Base-by-base conservation (phyloP, 2,113 vertebrate genomes). In the Heterotis niloticus region DNA sequence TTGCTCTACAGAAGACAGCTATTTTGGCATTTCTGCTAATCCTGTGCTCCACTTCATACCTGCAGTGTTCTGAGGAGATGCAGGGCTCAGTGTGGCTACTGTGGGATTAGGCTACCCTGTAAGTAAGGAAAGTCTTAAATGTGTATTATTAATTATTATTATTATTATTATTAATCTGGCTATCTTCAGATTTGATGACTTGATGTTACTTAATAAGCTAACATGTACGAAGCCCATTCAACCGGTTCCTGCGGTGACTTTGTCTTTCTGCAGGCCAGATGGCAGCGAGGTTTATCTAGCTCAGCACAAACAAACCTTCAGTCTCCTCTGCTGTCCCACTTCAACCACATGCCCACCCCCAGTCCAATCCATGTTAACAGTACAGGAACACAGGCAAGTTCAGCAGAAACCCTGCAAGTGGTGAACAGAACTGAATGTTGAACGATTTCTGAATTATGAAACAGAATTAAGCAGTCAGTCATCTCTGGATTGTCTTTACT, bases 201-300 rank as follows among this genome's bases (percentile, higher is more conserved):
- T 44, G 34, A 44, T 44, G 34, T 44, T 44, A 44, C 3, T 44
- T 44, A 44, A 44, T 44, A 44, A 44, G 7, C 7, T 7, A 44
- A 23, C 56, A 56, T 73, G 71, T 76, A 59, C 79, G 54, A 76
- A 57, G 44, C 18, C 26, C 28, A 51, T 74, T 24, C 26, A 1
- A 74, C 66, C 70, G 81, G 60, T 67, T 75, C 70, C 80, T 76
- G 67, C 65, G 79, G 76, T 82, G 89, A 82, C 76, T 68, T 68
- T 62, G 78, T 29, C 54, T 79, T 52, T 69, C 75, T 51, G 29
- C 10, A 78, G 76, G 77, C 82, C 84, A 86, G 84, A 87, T 86
- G 86, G 83, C 78, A 72, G 64, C 64, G 72, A 83, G 82, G 82
- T 83, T 84, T 86, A 83, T 59, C 67, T 82, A 78, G 80, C 84